These are phyloP conservation scores for Acomys russatus DNA, from an alignment of 2,797 vertebrate species.

Conservation along the genomic window DNA sequence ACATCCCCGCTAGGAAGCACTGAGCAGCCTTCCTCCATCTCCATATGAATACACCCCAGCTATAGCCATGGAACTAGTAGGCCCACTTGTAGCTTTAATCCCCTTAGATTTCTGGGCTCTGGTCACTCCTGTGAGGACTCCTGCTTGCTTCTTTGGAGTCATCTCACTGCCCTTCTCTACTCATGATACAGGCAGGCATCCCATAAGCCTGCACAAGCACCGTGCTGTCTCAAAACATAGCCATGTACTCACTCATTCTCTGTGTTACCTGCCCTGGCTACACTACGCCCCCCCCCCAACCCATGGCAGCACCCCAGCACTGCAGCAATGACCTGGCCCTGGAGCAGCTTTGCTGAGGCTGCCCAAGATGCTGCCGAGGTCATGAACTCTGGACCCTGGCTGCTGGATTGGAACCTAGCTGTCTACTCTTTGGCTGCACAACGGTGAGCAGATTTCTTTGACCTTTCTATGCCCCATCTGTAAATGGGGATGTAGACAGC, in stretches of 20 bases:
- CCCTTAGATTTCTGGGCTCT: background rate
- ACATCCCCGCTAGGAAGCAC: background rate
- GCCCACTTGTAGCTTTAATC: fast-evolving
- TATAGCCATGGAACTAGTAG: too few relatives aligned
- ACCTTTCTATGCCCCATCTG: background rate
- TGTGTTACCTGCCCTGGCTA: background rate
- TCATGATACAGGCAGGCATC: fast-evolving
- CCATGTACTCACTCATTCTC: fast-evolving
- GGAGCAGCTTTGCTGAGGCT: background rate
- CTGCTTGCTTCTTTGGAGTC: background rate
- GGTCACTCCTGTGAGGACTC: too few relatives aligned
- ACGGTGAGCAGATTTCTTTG: background rate
- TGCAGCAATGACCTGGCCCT: fast-evolving
- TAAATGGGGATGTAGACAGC: background rate
- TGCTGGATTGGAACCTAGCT: background rate
- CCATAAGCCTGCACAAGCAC: fast-evolving
- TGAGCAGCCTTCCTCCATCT: background rate
- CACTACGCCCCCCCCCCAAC: background rate
- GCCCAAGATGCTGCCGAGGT: too few relatives aligned
- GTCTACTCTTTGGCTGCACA: background rate
- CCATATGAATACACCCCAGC: background rate
- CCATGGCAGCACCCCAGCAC: fast-evolving
- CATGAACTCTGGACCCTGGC: background rate
- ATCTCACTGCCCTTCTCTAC: fast-evolving
- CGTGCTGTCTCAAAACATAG: fast-evolving